Evolutionary conservation across 2,888 invertebrate species (phyloP).

Genomic region (Apamea sordens): DNA sequence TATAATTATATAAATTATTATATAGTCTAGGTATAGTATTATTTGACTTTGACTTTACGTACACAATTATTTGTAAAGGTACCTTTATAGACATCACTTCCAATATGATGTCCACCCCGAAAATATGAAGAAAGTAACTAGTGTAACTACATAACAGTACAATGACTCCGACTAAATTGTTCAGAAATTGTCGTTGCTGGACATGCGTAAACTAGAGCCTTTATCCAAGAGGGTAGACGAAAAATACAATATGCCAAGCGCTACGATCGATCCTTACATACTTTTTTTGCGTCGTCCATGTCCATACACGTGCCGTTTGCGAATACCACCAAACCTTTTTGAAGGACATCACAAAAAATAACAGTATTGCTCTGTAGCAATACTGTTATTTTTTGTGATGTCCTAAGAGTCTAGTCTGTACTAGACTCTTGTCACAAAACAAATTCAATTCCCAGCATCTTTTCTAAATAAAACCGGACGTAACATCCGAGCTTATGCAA

Average conservation of each 20-base stretch:
- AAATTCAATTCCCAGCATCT: conserved; percentile 13
- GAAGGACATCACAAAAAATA: neutral
- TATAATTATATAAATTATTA: no score
- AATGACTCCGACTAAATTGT: neutral
- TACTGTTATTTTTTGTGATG: no score
- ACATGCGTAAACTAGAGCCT: neutral
- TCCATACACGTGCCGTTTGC: neutral
- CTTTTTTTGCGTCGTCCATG: no score
- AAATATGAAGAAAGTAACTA: neutral
- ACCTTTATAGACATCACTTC: neutral
- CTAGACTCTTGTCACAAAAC: neutral
- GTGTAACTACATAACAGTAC: no score
- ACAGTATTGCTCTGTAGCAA: neutral
- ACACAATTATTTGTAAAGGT: neutral
- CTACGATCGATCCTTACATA: neutral
- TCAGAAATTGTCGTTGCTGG: neutral
- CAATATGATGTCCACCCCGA: neutral
- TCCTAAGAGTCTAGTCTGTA: no score
- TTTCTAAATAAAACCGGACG: conserved; percentile 50
- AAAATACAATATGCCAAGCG: neutral
- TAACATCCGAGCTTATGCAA: conserved; percentile 60
- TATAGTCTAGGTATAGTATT: no score
- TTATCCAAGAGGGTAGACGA: neutral
- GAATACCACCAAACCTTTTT: neutral
- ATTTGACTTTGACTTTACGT: neutral